Evolutionary conservation across 2,797 vertebrate genomes (phyloP), one percentile per base, ranked within the genome.

Genomic region (Mareca penelope): DNA sequence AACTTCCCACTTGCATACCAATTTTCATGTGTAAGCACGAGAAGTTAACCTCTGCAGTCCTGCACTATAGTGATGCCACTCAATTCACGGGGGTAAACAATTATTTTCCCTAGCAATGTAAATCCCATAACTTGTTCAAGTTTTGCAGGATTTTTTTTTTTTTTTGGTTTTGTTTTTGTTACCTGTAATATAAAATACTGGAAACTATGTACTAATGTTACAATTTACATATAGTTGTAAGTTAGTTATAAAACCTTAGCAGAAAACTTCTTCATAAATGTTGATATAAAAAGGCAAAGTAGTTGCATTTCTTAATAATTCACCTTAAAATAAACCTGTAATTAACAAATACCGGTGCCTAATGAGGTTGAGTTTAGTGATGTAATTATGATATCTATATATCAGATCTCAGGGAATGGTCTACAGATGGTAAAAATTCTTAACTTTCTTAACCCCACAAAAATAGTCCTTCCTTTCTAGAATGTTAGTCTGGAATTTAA

Each of bases 1-100:
- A 73, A 3, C 85, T 92, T 81, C 97, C 97, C 96, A 96, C 98
- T 93, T 84, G 91, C 97, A 98, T 97, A 97, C 93, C 92, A 94
- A 68, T 87, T 89, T 90, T 87, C 69, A n/a, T 39, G 22, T 42
- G 61, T 52, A 94, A 93, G 75, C 69, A 81, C 7, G 2, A 86
- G n/a, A 82, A 90, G 22, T 86, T 72, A 95, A 91, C 68, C 40
- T 73, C 13, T 86, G 61, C 4, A 5, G 40, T 56, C 39, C 63
- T 85, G 15, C 44, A 57, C 37, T 61, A 61, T 72, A 92, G n/a
- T 80, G 57, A 70, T 63, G 50, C 31, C 67, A 70, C 88, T 92
- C 86, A 91, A 57, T 57, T 90, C 15, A 79, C 21, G 59, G 57
- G 73, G 19, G 46, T 65, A 75, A 92, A 85, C 8, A 72, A 40